Evolutionary conservation across 2,797 vertebrate species (phyloP), one percentile per base, ranked within the genome.

Genomic region (Leontopithecus rosalia): DNA sequence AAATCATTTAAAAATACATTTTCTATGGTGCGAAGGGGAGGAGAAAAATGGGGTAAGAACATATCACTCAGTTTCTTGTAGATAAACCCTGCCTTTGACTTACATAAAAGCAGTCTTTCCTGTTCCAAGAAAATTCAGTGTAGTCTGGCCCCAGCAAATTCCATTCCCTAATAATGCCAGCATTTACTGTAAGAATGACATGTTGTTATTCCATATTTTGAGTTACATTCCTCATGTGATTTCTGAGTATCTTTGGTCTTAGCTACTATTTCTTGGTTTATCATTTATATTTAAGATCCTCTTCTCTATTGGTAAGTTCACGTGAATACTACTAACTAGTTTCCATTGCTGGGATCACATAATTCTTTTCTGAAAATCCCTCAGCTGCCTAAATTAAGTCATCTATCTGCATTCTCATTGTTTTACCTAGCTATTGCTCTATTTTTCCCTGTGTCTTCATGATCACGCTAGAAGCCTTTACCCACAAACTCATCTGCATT

Each of bases 301-400:
- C 24, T 85, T 76, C 67, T 90, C 39, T 86, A 17, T 1, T 75
- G 39, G 46, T 73, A 72, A 26, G 22, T 46, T 96, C 50, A 61
- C 39, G 52, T 94, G 91, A 97, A 57, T 80, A 55, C 61, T 88
- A 75, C 61, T 61, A n/a, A 70, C 48, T 61, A 67, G 22, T 85
- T 90, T 90, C 52, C 82, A 55, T 70, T 84, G 39, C 50, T 90
- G 43, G 41, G 12, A 91, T 88, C 36, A 70, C 26, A 28, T 50
- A 41, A 41, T 73, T 96, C 67, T 95, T 88, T 91, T 52, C 46
- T 72, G 84, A 95, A 96, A 97, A 92, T 48, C 33, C 46, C 73
- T 22, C 58, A 82, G 12, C n/a, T 91, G 17, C 72, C 70, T 77
- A 39, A 75, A 39, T 52, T 88, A 48, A 96, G 77, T 85, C 91